These are phyloP conservation scores for Gephyroberyx darwinii DNA, from an alignment of 2,797 vertebrate species.

Conservation along the genomic window DNA sequence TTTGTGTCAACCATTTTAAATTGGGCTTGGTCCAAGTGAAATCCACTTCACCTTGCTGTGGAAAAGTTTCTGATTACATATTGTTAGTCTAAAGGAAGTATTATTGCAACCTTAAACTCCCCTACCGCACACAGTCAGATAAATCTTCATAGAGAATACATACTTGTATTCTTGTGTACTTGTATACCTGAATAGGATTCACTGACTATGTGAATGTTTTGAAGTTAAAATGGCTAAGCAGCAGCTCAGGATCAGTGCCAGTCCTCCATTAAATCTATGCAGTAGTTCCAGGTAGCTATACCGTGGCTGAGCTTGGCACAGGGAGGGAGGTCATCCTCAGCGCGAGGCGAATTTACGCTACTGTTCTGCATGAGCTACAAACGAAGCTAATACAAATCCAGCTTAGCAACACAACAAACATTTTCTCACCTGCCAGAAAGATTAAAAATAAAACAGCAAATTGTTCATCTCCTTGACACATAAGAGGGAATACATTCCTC, in stretches of 20 bases:
- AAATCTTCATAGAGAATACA: constrained; percentile 2
- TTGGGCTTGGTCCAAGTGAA: background rate
- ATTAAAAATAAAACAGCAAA: constrained; percentile 39
- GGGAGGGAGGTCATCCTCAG: background rate
- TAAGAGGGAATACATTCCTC: background rate
- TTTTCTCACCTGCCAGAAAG: constrained; percentile 33
- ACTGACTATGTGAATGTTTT: background rate
- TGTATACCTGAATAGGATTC: background rate
- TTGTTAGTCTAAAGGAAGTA: background rate
- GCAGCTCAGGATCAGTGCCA: background rate
- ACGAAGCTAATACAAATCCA: constrained; percentile 40
- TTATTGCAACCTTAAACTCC: background rate
- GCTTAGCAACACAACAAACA: constrained; percentile 33
- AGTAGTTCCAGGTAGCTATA: background rate
- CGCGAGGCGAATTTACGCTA: constrained; percentile 1
- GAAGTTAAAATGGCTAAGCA: background rate
- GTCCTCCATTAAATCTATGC: background rate
- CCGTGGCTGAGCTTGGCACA: background rate
- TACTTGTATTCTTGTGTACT: too few species aligned
- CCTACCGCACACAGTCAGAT: background rate
- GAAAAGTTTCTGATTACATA: background rate
- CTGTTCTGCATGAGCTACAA: constrained; percentile 24
- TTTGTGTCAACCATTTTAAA: too few species aligned
- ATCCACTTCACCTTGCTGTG: background rate
- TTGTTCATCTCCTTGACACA: constrained; percentile 38